A percentile compares a stretch with the other conserved stretches of the same genome.
Evolutionary conservation across 2,113 vertebrate genomes (phyloP).

Genomic region (Morone chrysops): DNA sequence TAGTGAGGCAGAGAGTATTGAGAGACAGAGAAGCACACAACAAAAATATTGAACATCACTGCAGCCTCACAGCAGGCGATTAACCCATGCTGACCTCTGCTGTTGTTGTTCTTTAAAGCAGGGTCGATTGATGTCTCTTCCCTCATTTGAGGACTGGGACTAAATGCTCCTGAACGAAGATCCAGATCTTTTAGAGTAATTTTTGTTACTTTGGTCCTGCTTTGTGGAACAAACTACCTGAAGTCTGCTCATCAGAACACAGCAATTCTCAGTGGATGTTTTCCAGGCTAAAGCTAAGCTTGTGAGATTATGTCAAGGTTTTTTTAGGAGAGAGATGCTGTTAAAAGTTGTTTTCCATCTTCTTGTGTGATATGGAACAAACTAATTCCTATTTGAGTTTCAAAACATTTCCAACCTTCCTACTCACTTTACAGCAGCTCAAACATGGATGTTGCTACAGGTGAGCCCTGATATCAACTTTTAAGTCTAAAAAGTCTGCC

Average conservation of each 20-base stretch:
- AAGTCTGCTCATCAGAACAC: conserved; percentile 2
- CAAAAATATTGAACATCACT: neutral
- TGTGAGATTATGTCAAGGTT: neutral
- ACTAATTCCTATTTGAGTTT: neutral
- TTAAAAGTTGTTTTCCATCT: neutral
- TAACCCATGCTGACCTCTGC: neutral
- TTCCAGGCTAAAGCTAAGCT: neutral
- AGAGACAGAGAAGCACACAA: neutral
- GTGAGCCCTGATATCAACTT: neutral
- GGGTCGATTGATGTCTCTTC: neutral
- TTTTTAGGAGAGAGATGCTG: neutral
- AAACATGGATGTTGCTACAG: neutral
- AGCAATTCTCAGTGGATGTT: neutral
- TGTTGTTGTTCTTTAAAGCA: neutral
- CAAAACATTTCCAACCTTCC: neutral
- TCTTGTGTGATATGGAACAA: neutral
- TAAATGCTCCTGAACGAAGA: neutral
- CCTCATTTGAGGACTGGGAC: neutral
- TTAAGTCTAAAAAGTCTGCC: neutral
- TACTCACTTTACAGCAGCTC: neutral
- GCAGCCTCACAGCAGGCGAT: neutral
- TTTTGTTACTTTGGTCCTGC: neutral
- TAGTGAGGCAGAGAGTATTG: neutral
- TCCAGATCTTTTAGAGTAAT: neutral
- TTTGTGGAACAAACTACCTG: neutral